A percentile compares a stretch with the other conserved stretches of the same genome.
These are phyloP conservation scores for Aphidius ervi DNA, from an alignment of 1,140 invertebrate species.

Conservation along the genomic window DNA sequence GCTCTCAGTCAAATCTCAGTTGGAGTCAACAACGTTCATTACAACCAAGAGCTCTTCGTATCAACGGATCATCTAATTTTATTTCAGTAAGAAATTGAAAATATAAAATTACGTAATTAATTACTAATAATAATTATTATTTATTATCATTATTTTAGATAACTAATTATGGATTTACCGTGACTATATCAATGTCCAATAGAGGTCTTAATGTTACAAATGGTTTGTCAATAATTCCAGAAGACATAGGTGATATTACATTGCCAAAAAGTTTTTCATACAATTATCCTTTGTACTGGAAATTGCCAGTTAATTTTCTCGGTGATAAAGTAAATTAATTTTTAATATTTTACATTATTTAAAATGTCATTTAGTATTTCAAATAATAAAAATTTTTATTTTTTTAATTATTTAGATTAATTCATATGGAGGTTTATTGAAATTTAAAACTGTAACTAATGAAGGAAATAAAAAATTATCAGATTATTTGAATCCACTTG, in stretches of 20 bases:
- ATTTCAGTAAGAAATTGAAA: slow-evolving; percentile 42
- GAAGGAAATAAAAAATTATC: slow-evolving; percentile 58
- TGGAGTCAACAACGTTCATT: slow-evolving; percentile 69
- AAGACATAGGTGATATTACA: slow-evolving; percentile 60
- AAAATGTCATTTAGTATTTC: background rate
- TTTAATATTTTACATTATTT: slow-evolving; percentile 6
- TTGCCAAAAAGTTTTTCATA: slow-evolving; percentile 63
- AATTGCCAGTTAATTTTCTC: slow-evolving; percentile 74
- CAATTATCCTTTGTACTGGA: slow-evolving; percentile 81
- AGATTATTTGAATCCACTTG: slow-evolving; percentile 71
- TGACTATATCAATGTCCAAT: slow-evolving; percentile 39
- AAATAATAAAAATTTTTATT: slow-evolving; percentile 3
- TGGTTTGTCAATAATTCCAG: slow-evolving; percentile 65
- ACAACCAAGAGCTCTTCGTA: slow-evolving; percentile 55
- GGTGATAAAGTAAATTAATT: slow-evolving; percentile 70
- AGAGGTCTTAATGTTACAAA: slow-evolving; percentile 56
- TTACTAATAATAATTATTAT: background rate
- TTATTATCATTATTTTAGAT: slow-evolving; percentile 36
- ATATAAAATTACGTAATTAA: background rate
- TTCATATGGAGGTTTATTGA: slow-evolving; percentile 88
- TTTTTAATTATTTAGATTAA: slow-evolving; percentile 56
- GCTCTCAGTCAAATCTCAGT: slow-evolving; percentile 71
- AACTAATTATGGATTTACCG: slow-evolving; percentile 38
- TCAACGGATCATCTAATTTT: slow-evolving; percentile 54
- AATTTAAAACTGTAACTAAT: slow-evolving; percentile 71